Percentiles rank a stretch among this genome's conserved stretches.
These are phyloP conservation scores for Serranus cabrilla DNA, from an alignment of 2,797 vertebrate genomes.

Conservation along the genomic window DNA sequence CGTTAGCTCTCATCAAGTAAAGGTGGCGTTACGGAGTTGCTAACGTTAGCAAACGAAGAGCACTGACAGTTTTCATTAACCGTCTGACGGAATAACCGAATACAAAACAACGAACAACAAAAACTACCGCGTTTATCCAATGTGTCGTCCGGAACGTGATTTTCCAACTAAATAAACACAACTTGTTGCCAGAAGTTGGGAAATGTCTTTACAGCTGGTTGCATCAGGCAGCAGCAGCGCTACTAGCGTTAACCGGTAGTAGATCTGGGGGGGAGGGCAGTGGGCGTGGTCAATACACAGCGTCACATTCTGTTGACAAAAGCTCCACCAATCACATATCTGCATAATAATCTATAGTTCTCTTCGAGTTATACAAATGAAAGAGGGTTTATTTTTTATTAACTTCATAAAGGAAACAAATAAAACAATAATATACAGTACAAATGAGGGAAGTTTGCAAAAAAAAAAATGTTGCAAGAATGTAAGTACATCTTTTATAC, in stretches of 20 bases:
- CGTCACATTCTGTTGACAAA: rapidly evolving
- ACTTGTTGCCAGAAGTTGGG: slow-evolving; percentile 26
- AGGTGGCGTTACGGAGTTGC: slow-evolving; percentile 7
- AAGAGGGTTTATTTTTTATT: no score
- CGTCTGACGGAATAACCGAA: not conserved
- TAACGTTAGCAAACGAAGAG: slow-evolving; percentile 38
- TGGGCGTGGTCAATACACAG: not conserved
- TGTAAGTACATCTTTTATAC: no score
- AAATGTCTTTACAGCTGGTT: slow-evolving; percentile 37
- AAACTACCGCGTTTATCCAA: not conserved
- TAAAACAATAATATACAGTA: no score
- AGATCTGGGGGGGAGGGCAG: not conserved
- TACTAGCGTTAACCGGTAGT: slow-evolving; percentile 36
- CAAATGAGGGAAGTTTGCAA: no score
- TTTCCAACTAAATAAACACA: not conserved
- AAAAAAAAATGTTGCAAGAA: no score
- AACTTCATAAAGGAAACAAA: no score
- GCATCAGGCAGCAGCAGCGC: slow-evolving; percentile 47
- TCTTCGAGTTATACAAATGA: no score
- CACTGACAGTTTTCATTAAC: not conserved
- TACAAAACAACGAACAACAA: not conserved
- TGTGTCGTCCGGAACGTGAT: no score
- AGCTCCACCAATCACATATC: not conserved
- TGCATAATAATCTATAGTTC: no score
- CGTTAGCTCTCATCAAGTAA: slow-evolving; percentile 13